phyloP scores from a whole-genome alignment of 2,113 vertebrate genomes.

The Donacobius atricapilla region DNA sequence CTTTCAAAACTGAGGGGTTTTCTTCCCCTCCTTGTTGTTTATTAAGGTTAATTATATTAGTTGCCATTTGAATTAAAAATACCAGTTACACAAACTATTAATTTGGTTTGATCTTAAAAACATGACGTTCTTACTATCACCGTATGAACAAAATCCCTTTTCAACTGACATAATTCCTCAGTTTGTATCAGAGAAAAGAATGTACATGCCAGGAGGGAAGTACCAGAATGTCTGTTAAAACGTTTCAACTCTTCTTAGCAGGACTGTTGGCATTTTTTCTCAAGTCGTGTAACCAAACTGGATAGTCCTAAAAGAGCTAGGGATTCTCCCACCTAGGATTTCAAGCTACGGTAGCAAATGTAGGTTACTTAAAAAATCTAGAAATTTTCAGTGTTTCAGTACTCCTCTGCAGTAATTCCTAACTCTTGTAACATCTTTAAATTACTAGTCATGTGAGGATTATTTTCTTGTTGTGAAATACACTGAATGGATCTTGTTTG shows the following conservation, averaged over 20 bases:
- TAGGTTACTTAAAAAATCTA: not conserved
- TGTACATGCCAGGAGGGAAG: rapidly evolving
- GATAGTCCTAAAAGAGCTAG: not conserved
- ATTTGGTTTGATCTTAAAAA: not conserved
- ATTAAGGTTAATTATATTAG: not conserved
- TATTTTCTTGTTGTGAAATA: not conserved
- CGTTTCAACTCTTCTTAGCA: not conserved
- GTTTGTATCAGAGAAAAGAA: not conserved
- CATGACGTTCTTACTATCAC: not conserved
- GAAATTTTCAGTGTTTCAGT: not conserved
- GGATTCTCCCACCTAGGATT: not conserved
- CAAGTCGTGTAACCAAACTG: not conserved
- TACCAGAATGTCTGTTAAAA: not conserved
- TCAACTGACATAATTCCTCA: not conserved
- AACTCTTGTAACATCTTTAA: not conserved
- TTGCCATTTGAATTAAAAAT: not conserved
- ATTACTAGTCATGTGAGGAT: not conserved
- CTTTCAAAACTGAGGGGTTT: not conserved
- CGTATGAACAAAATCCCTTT: not conserved
- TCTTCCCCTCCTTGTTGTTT: not conserved
- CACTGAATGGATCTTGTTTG: not conserved
- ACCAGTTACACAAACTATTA: not conserved
- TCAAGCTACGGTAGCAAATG: not conserved
- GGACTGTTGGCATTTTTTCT: not conserved
- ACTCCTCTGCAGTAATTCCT: not conserved